These are phyloP conservation scores for Littorina saxatilis DNA, from an alignment of 1,140 invertebrate species.

Conservation along the genomic window DNA sequence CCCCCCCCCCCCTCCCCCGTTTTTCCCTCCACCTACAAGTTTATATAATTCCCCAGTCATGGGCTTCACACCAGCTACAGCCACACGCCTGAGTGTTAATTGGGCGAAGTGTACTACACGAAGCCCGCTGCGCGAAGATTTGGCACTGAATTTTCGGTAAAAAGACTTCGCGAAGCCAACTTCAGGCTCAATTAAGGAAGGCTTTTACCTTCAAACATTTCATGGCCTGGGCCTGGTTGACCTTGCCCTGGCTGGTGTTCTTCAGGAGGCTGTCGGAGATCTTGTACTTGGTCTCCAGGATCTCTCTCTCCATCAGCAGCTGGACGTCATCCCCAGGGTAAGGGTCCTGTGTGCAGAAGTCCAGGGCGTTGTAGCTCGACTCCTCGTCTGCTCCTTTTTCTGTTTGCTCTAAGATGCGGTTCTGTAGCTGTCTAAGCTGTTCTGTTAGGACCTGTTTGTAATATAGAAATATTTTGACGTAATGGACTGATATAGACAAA, in stretches of 20 bases:
- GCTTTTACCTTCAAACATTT: constrained; percentile 34
- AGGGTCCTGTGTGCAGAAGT: constrained; percentile 64
- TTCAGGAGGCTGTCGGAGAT: constrained; percentile 43
- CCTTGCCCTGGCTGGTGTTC: neutral
- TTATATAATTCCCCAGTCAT: too few species aligned
- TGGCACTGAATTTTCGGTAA: too few species aligned
- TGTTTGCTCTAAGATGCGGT: neutral
- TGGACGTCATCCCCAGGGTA: constrained; percentile 70
- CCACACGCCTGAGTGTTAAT: too few species aligned
- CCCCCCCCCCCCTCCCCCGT: too few species aligned
- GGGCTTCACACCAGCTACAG: too few species aligned
- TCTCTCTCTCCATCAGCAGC: constrained; percentile 63
- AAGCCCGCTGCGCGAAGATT: too few species aligned
- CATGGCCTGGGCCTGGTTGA: constrained; percentile 14
- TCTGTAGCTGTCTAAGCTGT: constrained; percentile 23
- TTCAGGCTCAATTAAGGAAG: too few species aligned
- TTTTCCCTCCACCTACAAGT: neutral
- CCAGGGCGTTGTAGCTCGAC: constrained; percentile 61
- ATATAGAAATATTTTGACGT: too few species aligned
- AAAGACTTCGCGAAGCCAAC: too few species aligned
- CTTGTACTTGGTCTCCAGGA: constrained; percentile 64
- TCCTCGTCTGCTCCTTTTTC: constrained; percentile 39
- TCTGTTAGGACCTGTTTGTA: constrained; percentile 19
- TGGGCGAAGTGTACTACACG: too few species aligned
- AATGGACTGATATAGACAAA: too few species aligned